These are phyloP conservation scores for Hypomecis atomaria DNA, from an alignment of 2,888 invertebrate genomes.

Conservation along the genomic window DNA sequence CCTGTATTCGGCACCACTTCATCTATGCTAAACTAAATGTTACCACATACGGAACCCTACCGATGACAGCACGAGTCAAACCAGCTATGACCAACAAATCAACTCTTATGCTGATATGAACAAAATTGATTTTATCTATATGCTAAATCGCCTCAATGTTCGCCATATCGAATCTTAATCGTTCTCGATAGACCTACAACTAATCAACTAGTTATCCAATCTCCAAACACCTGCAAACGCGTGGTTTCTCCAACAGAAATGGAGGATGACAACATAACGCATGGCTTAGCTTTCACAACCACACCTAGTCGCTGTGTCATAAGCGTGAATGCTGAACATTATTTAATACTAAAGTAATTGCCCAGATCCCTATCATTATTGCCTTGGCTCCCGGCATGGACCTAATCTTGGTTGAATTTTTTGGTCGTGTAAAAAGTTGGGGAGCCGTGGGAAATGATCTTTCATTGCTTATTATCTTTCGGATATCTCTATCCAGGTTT, in stretches of 20 bases:
- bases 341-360: slow-evolving; percentile 72
- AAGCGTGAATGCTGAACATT: slow-evolving; percentile 48
- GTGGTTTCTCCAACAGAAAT: slow-evolving; percentile 32
- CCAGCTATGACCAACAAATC: too few relatives aligned
- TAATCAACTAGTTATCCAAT: slow-evolving; percentile 30
- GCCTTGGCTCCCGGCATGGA: slow-evolving; percentile 68
- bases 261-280: slow-evolving; percentile 60
- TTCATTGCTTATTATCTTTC: slow-evolving; percentile 58
- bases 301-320: slow-evolving; percentile 44
- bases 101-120: neutral
- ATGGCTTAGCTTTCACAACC: slow-evolving; percentile 61
- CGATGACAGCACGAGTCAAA: too few relatives aligned
- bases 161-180: slow-evolving; percentile 15
- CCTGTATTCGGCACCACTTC: too few relatives aligned
- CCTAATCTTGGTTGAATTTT: slow-evolving; percentile 57
- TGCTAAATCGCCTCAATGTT: slow-evolving; percentile 3
- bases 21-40: too few relatives aligned
- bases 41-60: too few relatives aligned
- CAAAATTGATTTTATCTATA: neutral
- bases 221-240: slow-evolving; percentile 28
- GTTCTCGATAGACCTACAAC: slow-evolving; percentile 15
- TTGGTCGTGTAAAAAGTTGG: slow-evolving; percentile 57
- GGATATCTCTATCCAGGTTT: slow-evolving; percentile 63
- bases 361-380: slow-evolving; percentile 78
- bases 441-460: slow-evolving; percentile 52